Conservation (phyloP, 2,888 invertebrate genomes). For the Microdon myrmicae region DNA sequence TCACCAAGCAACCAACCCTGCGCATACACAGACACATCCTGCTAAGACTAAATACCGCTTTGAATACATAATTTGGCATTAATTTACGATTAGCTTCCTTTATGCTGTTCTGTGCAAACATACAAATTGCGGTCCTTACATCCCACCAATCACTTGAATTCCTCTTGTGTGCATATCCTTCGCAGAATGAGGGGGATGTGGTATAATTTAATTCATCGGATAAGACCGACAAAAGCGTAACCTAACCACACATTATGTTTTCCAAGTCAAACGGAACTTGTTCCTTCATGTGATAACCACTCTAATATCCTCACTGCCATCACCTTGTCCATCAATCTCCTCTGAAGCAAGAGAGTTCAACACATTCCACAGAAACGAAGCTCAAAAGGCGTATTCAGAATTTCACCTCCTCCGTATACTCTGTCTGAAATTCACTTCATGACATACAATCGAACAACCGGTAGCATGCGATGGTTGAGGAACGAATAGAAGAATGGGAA, state of each 20-base stretch:
- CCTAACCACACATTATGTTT: conserved; percentile 52
- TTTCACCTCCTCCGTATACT: conserved; percentile 36
- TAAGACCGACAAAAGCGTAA: conserved; percentile 50
- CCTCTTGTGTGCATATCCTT: not conserved
- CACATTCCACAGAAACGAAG: conserved; percentile 18
- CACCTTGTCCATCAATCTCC: conserved; percentile 8
- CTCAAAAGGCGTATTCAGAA: conserved; percentile 40
- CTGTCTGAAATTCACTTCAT: too few species aligned
- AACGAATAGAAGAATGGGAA: not conserved
- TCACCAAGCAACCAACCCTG: conserved; percentile 12
- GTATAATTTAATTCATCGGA: conserved; percentile 48
- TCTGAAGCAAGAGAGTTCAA: conserved; percentile 13
- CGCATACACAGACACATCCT: not conserved
- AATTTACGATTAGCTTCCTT: conserved; percentile 51
- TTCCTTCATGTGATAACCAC: conserved; percentile 46
- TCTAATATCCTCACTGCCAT: too few species aligned
- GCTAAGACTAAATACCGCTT: conserved; percentile 36
- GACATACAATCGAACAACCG: too few species aligned
- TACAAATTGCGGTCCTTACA: conserved; percentile 46
- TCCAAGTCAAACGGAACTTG: conserved; percentile 50
- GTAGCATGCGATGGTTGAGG: not conserved
- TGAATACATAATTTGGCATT: conserved; percentile 47
- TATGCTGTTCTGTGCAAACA: conserved; percentile 38
- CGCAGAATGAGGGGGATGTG: conserved; percentile 16
- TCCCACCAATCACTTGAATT: conserved; percentile 41